Evolutionary conservation across 2,113 vertebrate genomes (phyloP), one percentile per base, ranked within the genome.

Genomic region (Hippoglossus stenolepis): DNA sequence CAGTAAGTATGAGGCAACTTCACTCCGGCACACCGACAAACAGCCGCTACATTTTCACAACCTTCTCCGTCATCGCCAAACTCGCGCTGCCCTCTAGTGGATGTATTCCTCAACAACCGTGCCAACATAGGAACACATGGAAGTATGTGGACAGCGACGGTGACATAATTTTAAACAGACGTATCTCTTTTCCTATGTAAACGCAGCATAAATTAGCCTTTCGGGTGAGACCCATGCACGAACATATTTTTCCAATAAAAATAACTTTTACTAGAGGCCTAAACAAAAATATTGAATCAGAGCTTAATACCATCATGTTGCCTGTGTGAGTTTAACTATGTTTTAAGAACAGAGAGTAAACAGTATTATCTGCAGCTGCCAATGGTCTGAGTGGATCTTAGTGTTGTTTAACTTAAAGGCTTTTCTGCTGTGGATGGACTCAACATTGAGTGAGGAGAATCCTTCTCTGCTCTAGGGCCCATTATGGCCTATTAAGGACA

Each of bases 401-500:
- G n/a, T 62, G 65, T 80, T 83, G 80, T 87, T 79, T 71, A 86
- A 84, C 82, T 89, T 84, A 38, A 62, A 53, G 61, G 66, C 65
- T 40, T 73, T 60, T 78, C 71, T 75, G 63, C 73, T 77, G 71
- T 77, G 76, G 84, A 85, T 43, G 77, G 83, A 85, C 82, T 89
- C 82, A 75, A 79, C 89, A 69, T 57, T 58, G 82, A 91, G 73
- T 77, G 17, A 90, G 80, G 85, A 87, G 90, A 87, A 85, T 89
- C 83, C 70, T 65, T 77, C 75, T 78, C 83, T 49, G 82, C 82
- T 82, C 82, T 70, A 83, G 85, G 90, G 79, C 82, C 88, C 88
- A 91, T 87, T 92, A 94, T 95, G 85, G 91, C 94, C 93, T 94
- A 94, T 94, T 95, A 94, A 94, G 94, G 94, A 93, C 94, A 94